These are phyloP conservation scores for Acanthochromis polyacanthus DNA, from an alignment of 2,113 vertebrate species.

Conservation along the genomic window DNA sequence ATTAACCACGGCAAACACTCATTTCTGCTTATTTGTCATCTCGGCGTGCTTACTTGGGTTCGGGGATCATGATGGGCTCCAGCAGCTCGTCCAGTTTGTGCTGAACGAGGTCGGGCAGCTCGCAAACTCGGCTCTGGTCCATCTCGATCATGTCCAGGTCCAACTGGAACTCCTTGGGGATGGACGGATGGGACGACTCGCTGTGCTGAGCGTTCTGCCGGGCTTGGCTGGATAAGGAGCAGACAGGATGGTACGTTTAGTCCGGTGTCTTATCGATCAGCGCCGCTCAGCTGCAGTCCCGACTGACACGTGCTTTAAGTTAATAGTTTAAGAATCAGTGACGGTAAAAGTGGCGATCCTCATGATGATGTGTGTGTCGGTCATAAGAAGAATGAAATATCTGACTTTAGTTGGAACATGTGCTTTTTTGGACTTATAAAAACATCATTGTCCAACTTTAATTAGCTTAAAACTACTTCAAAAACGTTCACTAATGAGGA, in stretches of 20 bases:
- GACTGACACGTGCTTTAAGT: background rate
- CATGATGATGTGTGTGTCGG: too few relatives aligned
- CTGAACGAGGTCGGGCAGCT: conserved; percentile 97
- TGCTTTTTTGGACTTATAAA: too few relatives aligned
- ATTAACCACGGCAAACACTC: background rate
- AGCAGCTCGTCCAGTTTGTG: conserved; percentile 98
- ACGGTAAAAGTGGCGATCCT: too few relatives aligned
- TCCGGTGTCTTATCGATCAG: conserved; percentile 15
- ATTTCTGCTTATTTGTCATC: background rate
- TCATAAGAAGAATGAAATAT: too few relatives aligned
- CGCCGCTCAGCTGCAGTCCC: conserved; percentile 39
- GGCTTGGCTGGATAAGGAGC: conserved; percentile 87
- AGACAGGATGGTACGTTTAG: conserved; percentile 10
- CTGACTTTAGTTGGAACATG: too few relatives aligned
- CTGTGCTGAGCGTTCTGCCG: conserved; percentile 91
- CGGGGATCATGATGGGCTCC: conserved; percentile 95
- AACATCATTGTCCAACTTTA: too few relatives aligned
- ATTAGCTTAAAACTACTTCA: too few relatives aligned
- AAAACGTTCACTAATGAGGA: too few relatives aligned
- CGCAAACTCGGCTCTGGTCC: conserved; percentile 90
- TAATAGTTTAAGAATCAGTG: too few relatives aligned
- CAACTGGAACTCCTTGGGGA: conserved; percentile 96
- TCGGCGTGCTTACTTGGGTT: conserved; percentile 88
- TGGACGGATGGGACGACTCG: conserved; percentile 83
- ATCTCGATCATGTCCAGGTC: conserved; percentile 98